Evolutionary conservation across 2,113 vertebrate species (phyloP), one percentile per base, ranked within the genome.

Genomic region (Bubo bubo): DNA sequence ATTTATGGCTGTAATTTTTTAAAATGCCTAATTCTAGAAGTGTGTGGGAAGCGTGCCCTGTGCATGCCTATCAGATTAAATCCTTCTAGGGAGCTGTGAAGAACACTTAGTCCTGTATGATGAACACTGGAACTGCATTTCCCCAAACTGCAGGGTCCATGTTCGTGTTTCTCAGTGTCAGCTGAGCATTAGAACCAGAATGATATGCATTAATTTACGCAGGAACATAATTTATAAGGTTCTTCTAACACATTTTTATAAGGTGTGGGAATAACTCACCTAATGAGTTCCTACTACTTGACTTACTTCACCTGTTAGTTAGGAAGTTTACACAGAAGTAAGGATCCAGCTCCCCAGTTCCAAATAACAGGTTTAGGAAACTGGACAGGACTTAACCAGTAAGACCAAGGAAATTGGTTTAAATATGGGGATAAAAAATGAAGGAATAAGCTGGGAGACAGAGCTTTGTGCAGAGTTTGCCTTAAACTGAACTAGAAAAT

Each of bases 21-120:
- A 41, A 79, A 83, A 93, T 81, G 55, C 9, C 20, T 58, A 22
- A 43, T 73, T 82, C 41, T 66, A 62, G 27, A 79, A 66, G 7
- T 30, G 19, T 53, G 22, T 49, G 27, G 39, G 28, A 41, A 77
- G 35, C 0, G 0, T 21, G 5, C 2, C 2, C 22, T 83, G 24
- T 83, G 19, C 6, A 8, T 62, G 12, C 19, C 14, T 68, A 35
- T 86, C 6, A 21, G 30, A 59, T 59, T 32, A 82, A 64, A 47
- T 79, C 28, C 34, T 79, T 88, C 62, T 26, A 52, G 28, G 49
- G 16, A 72, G 8, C 47, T 63, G 28, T 35, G 52, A 88, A 63
- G 32, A 79, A 30, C 27, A 37, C 53, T 58, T 75, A 41, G 55
- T 88, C n/a, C n/a, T 63, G 18, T 22, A 16, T 27, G 37, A 16